Percentiles rank a stretch among this genome's conserved stretches.
Evolutionary conservation across 2,797 vertebrate genomes (phyloP).

Genomic region (Pseudomugil tenellus): DNA sequence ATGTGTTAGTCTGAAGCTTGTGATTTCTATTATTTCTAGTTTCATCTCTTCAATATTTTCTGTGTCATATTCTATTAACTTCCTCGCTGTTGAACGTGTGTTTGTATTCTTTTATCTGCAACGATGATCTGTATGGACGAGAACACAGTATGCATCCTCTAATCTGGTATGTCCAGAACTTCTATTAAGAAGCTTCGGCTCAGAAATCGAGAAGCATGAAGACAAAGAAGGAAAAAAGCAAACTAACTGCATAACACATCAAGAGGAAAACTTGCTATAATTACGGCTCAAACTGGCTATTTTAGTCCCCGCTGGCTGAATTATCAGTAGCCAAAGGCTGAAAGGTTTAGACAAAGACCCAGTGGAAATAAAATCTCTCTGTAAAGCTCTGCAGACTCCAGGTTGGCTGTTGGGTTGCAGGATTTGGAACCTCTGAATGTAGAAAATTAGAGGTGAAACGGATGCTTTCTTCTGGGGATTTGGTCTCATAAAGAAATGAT

Average conservation of each 20-base stretch:
- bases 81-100: no score
- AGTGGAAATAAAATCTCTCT: constrained; percentile 19
- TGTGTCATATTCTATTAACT: background rate
- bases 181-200: constrained; percentile 1
- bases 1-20: background rate
- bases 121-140: background rate
- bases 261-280: constrained; percentile 2
- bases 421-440: constrained; percentile 18
- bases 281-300: background rate
- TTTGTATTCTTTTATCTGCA: constrained; percentile 3
- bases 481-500: constrained; percentile 30
- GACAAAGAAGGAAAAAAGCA: background rate
- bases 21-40: background rate
- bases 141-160: background rate
- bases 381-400: constrained; percentile 9
- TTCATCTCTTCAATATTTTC: background rate
- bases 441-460: constrained; percentile 12
- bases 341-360: constrained; percentile 2
- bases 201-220: background rate
- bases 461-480: constrained; percentile 22
- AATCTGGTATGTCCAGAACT: constrained; percentile 2
- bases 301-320: constrained; percentile 5
- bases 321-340: constrained; percentile 24
- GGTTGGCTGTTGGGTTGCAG: background rate
- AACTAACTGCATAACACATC: background rate